Conservation (phyloP, 1,140 invertebrate species). For the Drosophila oshimai region DNA sequence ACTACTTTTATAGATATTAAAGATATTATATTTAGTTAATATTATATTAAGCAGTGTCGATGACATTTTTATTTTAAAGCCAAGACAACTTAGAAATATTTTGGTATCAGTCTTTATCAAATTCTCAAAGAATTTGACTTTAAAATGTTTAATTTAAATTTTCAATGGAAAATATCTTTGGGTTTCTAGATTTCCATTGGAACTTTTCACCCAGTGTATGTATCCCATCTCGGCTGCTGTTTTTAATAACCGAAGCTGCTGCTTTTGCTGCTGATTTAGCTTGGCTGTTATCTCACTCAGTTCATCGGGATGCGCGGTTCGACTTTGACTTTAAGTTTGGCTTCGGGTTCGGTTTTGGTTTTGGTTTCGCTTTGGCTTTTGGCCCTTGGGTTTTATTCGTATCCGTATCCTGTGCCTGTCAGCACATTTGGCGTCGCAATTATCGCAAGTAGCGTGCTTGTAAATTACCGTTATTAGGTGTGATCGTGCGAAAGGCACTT, state of each 20-base stretch:
- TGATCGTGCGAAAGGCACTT: conserved; percentile 70
- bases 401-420: conserved; percentile 63
- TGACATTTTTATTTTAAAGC: no score
- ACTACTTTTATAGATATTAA: no score
- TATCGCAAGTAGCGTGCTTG: conserved; percentile 71
- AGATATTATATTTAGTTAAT: no score
- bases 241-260: conserved; percentile 69
- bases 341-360: conserved; percentile 12
- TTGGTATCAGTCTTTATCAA: no score
- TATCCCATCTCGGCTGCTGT: conserved; percentile 44
- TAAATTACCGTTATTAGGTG: conserved; percentile 83
- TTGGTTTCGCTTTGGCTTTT: conserved; percentile 11
- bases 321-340: conserved; percentile 34
- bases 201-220: conserved; percentile 1
- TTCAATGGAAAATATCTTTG: no score
- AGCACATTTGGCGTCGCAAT: conserved; percentile 57
- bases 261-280: conserved; percentile 26
- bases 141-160: no score
- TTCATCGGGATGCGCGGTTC: conserved; percentile 60
- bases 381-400: background rate
- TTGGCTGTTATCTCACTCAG: conserved; percentile 72
- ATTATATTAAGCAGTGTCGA: no score
- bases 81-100: no score
- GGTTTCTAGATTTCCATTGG: background rate
- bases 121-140: no score